Evolutionary conservation across 2,888 invertebrate genomes (phyloP).

Genomic region (Sipha maydis): DNA sequence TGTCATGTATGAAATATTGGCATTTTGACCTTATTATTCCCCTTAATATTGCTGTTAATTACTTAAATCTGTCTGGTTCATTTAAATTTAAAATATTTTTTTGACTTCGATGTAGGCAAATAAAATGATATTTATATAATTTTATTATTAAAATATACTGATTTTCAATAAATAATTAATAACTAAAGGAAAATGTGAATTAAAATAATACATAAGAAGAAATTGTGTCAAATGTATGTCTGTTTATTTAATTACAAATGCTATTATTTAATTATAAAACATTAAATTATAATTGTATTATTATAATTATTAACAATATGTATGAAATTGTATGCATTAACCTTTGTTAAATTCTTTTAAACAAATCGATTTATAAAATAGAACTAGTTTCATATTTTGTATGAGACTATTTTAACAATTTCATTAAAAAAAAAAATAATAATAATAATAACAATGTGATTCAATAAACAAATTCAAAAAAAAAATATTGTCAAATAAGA

Average conservation of each 20-base stretch:
- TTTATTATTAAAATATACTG: too few species aligned
- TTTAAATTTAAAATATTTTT: background rate
- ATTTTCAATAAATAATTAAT: too few species aligned
- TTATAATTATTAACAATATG: constrained; percentile 24
- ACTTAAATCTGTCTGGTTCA: too few species aligned
- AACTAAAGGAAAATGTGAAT: too few species aligned
- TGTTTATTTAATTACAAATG: background rate
- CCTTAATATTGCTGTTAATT: constrained; percentile 19
- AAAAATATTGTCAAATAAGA: constrained; percentile 46
- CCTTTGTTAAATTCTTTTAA: constrained; percentile 1
- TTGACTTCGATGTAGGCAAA: background rate
- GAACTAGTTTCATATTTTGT: constrained; percentile 4
- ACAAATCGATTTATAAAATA: constrained; percentile 26
- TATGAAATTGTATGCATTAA: constrained; percentile 4
- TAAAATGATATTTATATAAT: background rate
- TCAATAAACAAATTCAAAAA: constrained; percentile 17
- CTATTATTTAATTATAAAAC: background rate
- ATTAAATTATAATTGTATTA: too few species aligned
- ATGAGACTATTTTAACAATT: constrained; percentile 7
- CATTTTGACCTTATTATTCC: constrained; percentile 36
- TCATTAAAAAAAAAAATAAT: background rate
- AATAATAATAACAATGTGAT: constrained; percentile 44
- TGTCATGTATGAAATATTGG: background rate
- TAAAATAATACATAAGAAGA: background rate
- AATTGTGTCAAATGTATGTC: background rate